These are phyloP conservation scores for Indri indri DNA, from an alignment of 2,113 vertebrate genomes.

Conservation along the genomic window DNA sequence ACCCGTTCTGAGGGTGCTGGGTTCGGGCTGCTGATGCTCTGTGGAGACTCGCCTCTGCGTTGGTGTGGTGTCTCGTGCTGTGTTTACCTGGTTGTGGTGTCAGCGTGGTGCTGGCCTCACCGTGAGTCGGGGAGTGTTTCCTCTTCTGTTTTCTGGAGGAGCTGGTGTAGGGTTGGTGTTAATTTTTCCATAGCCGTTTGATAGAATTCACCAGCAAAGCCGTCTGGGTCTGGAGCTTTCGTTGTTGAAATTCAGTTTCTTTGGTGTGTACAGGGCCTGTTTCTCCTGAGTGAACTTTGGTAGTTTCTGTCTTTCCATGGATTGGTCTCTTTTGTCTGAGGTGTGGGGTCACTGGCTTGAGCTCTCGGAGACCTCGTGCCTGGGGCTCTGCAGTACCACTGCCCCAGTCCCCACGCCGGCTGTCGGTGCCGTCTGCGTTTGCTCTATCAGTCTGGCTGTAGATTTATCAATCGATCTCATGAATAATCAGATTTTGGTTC, in stretches of 20 bases:
- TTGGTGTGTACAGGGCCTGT: background rate
- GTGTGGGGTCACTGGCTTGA: too few species aligned
- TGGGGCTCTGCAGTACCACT: too few species aligned
- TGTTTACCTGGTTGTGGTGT: too few species aligned
- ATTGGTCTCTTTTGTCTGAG: background rate
- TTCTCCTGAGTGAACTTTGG: background rate
- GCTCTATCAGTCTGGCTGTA: background rate
- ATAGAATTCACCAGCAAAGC: too few species aligned
- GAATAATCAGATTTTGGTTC: background rate
- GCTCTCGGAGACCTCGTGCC: too few species aligned
- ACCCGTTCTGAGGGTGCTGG: fast-evolving
- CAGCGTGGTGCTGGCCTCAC: background rate
- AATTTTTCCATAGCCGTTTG: too few species aligned
- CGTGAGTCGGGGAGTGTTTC: background rate
- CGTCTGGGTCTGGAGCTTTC: too few species aligned
- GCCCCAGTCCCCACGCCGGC: too few species aligned
- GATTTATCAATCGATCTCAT: background rate
- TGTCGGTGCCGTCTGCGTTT: background rate
- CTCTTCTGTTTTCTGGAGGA: background rate
- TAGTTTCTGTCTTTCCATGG: background rate
- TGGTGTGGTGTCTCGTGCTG: background rate
- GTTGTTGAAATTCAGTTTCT: background rate
- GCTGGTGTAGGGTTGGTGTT: background rate
- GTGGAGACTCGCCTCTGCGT: background rate
- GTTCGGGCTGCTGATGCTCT: background rate